phyloP scores from a whole-genome alignment of 2,797 vertebrate species.

The Parambassis ranga region DNA sequence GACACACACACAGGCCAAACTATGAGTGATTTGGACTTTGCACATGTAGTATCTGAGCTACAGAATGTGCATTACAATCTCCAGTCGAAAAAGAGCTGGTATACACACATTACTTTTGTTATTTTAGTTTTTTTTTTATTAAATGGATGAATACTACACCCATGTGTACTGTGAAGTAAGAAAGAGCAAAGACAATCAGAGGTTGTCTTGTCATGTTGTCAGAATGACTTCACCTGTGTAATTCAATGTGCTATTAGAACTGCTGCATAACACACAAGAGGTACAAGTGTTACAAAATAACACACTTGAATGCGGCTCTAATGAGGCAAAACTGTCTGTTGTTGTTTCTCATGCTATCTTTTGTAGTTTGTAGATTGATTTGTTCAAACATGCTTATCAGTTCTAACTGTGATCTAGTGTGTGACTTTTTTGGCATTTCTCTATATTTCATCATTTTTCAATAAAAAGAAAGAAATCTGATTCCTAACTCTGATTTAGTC shows the following conservation, averaged over 20 bases:
- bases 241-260: slow-evolving; percentile 61
- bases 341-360: slow-evolving; percentile 38
- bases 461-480: slow-evolving; percentile 66
- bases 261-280: slow-evolving; percentile 64
- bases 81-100: slow-evolving; percentile 41
- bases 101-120: slow-evolving; percentile 51
- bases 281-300: slow-evolving; percentile 58
- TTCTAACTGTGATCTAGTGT: slow-evolving; percentile 74
- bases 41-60: slow-evolving; percentile 43
- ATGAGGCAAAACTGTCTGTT: slow-evolving; percentile 48
- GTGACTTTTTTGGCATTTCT: slow-evolving; percentile 68
- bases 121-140: slow-evolving; percentile 51
- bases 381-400: slow-evolving; percentile 59
- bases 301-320: slow-evolving; percentile 61
- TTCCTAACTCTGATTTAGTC: not conserved
- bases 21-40: slow-evolving; percentile 27
- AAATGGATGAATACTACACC: slow-evolving; percentile 50
- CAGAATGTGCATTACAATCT: slow-evolving; percentile 45
- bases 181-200: slow-evolving; percentile 24
- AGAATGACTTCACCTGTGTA: slow-evolving; percentile 67
- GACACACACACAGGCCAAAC: slow-evolving; percentile 40
- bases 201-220: slow-evolving; percentile 42
- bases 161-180: slow-evolving; percentile 68
- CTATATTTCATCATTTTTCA: slow-evolving; percentile 78
- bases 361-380: slow-evolving; percentile 66